These are phyloP conservation scores for Taurulus bubalis DNA, from an alignment of 2,113 vertebrate genomes.

Conservation along the genomic window DNA sequence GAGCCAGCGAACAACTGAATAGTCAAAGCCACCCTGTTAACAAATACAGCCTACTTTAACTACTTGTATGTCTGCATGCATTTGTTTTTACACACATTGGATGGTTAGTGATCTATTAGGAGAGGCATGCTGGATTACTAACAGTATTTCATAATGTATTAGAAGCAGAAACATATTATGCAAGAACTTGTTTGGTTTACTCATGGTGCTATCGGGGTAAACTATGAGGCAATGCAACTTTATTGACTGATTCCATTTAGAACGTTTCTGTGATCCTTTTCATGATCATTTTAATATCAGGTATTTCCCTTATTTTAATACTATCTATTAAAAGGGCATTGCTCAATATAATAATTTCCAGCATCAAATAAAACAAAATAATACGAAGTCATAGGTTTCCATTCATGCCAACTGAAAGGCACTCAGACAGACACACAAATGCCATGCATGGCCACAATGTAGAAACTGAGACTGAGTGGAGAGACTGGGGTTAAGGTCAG, in stretches of 20 bases:
- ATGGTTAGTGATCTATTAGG: conserved; percentile 58
- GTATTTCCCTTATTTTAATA: not conserved
- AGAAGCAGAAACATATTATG: conserved; percentile 40
- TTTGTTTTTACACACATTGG: conserved; percentile 74
- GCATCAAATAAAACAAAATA: conserved; percentile 7
- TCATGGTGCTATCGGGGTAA: not conserved
- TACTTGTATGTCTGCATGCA: conserved; percentile 74
- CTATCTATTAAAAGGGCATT: not conserved
- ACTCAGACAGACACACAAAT: conserved; percentile 8
- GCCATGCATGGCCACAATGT: not conserved
- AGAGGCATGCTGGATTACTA: conserved; percentile 36
- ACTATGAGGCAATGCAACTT: not conserved
- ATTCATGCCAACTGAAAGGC: not conserved
- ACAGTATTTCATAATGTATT: conserved; percentile 72
- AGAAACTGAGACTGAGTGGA: conserved; percentile 3
- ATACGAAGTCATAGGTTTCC: not conserved
- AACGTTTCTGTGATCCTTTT: not conserved
- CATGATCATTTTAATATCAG: not conserved
- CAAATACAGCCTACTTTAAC: conserved; percentile 74
- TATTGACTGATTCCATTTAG: not conserved
- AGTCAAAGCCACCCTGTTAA: conserved; percentile 82
- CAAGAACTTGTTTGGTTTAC: conserved; percentile 47
- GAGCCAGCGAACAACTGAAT: conserved; percentile 68
- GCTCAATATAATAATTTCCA: not conserved
- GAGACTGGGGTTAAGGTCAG: conserved; percentile 53